Base-by-base conservation (phyloP, 2,888 invertebrate species). In the Petrolisthes manimaculis region DNA sequence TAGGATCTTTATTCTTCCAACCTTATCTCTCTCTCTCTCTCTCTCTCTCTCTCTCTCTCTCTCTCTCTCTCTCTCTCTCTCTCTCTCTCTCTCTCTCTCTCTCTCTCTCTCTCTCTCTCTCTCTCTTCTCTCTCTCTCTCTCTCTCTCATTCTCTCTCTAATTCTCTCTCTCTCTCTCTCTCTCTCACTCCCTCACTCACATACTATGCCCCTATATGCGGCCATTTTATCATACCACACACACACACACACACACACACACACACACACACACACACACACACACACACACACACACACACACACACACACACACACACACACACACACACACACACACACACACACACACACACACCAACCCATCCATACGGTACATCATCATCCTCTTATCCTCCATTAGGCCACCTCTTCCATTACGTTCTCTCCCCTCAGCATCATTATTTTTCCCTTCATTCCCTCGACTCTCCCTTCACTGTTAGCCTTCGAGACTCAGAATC, bases 141-240 rank as follows among this genome's bases (percentile, higher is more conserved):
- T n/a, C 75, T 75, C 24, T 37, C 21, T 24, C 37, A 9, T 51
- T 77, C 75, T 75, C 75, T 75, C 75, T 75, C 75, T 75, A 18
- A 21, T 24, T 75, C 75, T 75, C 75, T 75, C 75, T 75, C 75
- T 75, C 75, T 75, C 75, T 75, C 75, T 75, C 75, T 75, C 75
- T 75, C 75, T 9, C 4, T 75, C n/a, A 24, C 75, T 21, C 9
- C 75, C 18, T 21, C 24, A 61, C n/a, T n/a, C n/a, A n/a, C n/a
- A n/a, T n/a, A n/a, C n/a, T n/a, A n/a, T n/a, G n/a, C n/a, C n/a
- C n/a, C n/a, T n/a, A n/a, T n/a, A n/a, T n/a, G n/a, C n/a, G n/a
- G n/a, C n/a, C n/a, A n/a, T n/a, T n/a, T n/a, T n/a, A n/a, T n/a
- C n/a, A n/a, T n/a, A n/a, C n/a, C n/a, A n/a, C n/a, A n/a, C n/a